Percentiles rank a stretch among this genome's conserved stretches.
Evolutionary conservation across 2,797 vertebrate species (phyloP).

Genomic region (Rhadinocentrus ornatus): DNA sequence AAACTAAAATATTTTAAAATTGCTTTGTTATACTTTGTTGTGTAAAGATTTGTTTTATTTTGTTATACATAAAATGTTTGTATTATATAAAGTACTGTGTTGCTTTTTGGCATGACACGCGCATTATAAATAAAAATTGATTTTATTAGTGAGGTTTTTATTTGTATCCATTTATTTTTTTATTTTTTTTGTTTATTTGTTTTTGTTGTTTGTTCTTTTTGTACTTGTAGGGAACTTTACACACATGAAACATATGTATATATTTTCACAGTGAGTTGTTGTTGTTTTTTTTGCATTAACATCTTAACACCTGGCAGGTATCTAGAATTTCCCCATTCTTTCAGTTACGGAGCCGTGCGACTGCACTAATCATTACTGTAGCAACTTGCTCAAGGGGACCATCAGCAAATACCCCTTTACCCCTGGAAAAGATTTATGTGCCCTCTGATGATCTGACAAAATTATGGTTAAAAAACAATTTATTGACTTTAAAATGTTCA

Average conservation of each 20-base stretch:
- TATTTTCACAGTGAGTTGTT: not conserved
- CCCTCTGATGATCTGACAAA: not conserved
- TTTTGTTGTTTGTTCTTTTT: too few species aligned
- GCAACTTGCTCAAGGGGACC: slow-evolving; percentile 7
- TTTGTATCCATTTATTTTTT: too few species aligned
- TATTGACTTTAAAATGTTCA: not conserved
- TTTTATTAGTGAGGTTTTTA: too few species aligned
- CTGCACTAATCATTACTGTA: slow-evolving; percentile 11
- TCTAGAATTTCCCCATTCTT: slow-evolving; percentile 43
- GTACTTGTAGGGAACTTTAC: too few species aligned
- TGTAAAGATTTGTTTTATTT: too few species aligned
- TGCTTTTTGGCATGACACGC: too few species aligned
- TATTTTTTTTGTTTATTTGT: too few species aligned
- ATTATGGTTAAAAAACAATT: not conserved
- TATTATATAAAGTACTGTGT: too few species aligned
- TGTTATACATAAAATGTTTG: too few species aligned
- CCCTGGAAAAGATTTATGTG: slow-evolving; percentile 1
- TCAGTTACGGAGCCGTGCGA: slow-evolving; percentile 6
- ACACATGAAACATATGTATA: not conserved
- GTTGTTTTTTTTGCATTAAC: not conserved
- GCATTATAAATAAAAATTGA: too few species aligned
- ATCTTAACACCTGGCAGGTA: slow-evolving; percentile 24
- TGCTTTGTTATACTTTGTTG: too few species aligned
- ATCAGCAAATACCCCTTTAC: slow-evolving; percentile 12
- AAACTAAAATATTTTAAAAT: too few species aligned